These are phyloP conservation scores for Pycnomerus fuliginosus DNA, from an alignment of 2,888 invertebrate species.

Conservation along the genomic window DNA sequence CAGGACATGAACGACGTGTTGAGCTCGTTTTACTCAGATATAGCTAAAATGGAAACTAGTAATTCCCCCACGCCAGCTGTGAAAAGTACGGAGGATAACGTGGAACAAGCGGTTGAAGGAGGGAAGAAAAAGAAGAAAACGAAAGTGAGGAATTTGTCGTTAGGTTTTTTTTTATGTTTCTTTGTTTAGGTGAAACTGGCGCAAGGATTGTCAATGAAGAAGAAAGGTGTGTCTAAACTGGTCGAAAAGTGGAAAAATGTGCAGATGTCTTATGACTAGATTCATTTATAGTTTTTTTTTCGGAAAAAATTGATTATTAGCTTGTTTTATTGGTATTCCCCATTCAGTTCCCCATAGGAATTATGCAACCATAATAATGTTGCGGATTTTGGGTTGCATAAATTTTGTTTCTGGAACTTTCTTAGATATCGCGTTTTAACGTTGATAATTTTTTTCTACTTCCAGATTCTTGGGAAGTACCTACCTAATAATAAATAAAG, in stretches of 20 bases:
- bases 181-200: slow-evolving; percentile 57
- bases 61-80: slow-evolving; percentile 25
- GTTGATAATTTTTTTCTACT: no score
- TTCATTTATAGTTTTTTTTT: no score
- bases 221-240: slow-evolving; percentile 67
- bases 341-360: no score
- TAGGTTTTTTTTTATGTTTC: slow-evolving; percentile 4
- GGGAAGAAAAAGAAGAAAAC: slow-evolving; percentile 53
- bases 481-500: no score
- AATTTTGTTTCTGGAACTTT: no score
- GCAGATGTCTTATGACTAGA: no score
- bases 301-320: no score
- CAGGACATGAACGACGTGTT: slow-evolving; percentile 53
- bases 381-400: no score
- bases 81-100: slow-evolving; percentile 10
- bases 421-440: no score
- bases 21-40: slow-evolving; percentile 62
- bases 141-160: slow-evolving; percentile 40
- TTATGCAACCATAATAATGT: no score
- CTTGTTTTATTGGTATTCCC: no score
- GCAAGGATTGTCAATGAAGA: slow-evolving; percentile 64
- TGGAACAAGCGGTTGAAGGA: slow-evolving; percentile 33
- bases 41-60: slow-evolving; percentile 57
- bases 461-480: no score
- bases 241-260: slow-evolving; percentile 74